Percentiles rank a stretch among this genome's conserved stretches.
phyloP scores from a whole-genome alignment of 2,113 vertebrate species.

The Mormyrus lacerda region DNA sequence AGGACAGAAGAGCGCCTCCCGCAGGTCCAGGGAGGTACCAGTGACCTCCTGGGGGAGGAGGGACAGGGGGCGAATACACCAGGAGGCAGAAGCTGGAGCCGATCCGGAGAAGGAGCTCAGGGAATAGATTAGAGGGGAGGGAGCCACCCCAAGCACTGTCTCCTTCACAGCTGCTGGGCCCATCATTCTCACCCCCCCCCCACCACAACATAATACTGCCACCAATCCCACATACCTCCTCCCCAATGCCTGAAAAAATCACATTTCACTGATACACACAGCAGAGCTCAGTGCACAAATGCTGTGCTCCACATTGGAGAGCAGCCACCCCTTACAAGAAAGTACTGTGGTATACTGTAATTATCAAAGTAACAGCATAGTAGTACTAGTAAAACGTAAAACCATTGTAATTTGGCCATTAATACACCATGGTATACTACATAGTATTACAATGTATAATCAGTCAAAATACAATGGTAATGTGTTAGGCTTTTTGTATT shows the following conservation, averaged over 20 bases:
- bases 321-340: slow-evolving; percentile 15
- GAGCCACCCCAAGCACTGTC: neutral
- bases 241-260: neutral
- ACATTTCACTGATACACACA: neutral
- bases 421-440: neutral
- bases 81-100: neutral
- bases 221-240: neutral
- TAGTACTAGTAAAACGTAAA: neutral
- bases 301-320: slow-evolving; percentile 35
- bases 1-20: neutral
- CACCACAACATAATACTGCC: neutral
- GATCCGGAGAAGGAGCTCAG: neutral
- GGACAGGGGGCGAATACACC: neutral
- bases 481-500: neutral
- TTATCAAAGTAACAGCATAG: neutral
- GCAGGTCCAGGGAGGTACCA: neutral
- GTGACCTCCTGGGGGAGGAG: neutral
- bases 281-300: neutral
- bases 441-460: neutral
- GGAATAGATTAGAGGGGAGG: neutral
- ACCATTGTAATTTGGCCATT: neutral
- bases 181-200: neutral
- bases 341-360: neutral
- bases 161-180: neutral
- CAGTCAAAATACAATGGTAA: neutral